A percentile compares a stretch with the other conserved stretches of the same genome.
Conservation (phyloP, 1,140 invertebrate genomes). For the Telenomus remus region DNA sequence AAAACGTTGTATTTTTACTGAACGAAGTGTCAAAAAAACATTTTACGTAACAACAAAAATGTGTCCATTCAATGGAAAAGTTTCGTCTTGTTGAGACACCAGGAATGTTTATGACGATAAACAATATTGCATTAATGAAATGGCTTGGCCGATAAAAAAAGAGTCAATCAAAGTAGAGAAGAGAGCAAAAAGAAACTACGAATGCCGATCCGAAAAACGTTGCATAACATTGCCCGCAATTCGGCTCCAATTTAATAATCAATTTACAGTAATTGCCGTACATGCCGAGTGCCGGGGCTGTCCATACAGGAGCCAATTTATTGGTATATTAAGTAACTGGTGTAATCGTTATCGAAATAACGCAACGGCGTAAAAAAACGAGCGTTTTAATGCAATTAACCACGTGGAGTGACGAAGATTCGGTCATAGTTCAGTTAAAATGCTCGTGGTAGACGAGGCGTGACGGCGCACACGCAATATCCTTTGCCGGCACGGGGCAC, state of each 20-base stretch:
- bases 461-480: constrained; percentile 39
- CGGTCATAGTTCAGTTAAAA: constrained; percentile 53
- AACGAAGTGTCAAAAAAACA: too few species aligned
- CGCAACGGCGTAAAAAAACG: constrained; percentile 5
- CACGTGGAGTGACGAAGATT: constrained; percentile 42
- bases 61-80: too few species aligned
- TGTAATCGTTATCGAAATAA: constrained; percentile 37
- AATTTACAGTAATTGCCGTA: constrained; percentile 26
- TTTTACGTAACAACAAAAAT: too few species aligned
- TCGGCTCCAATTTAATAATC: constrained; percentile 7
- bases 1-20: too few species aligned
- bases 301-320: constrained; percentile 29
- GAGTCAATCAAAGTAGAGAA: not conserved
- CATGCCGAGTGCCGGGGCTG: not conserved
- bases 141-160: not conserved
- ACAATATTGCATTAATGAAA: too few species aligned
- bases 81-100: too few species aligned
- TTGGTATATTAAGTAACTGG: constrained; percentile 33
- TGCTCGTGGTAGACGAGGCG: constrained; percentile 26
- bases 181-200: not conserved
- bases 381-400: constrained; percentile 23
- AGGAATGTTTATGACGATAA: too few species aligned
- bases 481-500: constrained; percentile 28
- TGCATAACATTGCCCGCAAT: not conserved
- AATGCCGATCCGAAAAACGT: too few species aligned